phyloP scores from a whole-genome alignment of 2,888 invertebrate genomes.

The Pelosia muscerda region DNA sequence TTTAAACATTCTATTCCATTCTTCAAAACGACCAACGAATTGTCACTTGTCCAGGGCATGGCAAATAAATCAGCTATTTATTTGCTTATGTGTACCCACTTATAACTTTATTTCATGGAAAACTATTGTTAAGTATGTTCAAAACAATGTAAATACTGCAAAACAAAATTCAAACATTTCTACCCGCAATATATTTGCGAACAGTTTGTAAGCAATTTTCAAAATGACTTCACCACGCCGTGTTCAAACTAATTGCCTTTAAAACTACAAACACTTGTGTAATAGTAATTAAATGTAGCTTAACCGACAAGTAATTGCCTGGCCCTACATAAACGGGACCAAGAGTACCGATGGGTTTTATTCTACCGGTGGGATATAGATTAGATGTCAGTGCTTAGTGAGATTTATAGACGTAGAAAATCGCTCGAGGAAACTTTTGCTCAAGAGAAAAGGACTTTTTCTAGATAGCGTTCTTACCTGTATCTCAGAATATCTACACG shows the following conservation, averaged over 20 bases:
- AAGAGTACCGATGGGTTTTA: conserved; percentile 52
- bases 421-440: conserved; percentile 40
- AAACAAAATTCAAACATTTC: conserved; percentile 7
- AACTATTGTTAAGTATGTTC: neutral
- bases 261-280: conserved; percentile 59
- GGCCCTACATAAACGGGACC: conserved; percentile 54
- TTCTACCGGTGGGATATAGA: conserved; percentile 61
- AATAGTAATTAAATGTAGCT: conserved; percentile 64
- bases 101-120: neutral
- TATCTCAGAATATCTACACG: neutral
- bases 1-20: no score
- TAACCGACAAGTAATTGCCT: conserved; percentile 62
- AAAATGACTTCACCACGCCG: conserved; percentile 32
- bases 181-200: conserved; percentile 16
- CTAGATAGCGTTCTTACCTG: conserved; percentile 6
- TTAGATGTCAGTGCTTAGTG: conserved; percentile 63
- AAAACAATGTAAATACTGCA: neutral
- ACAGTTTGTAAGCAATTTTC: conserved; percentile 31
- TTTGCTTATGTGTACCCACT: neutral
- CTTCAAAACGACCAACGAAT: no score
- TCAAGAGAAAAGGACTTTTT: conserved; percentile 31
- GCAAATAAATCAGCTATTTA: neutral
- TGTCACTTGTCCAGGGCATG: no score
- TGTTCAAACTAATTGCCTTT: conserved; percentile 52
- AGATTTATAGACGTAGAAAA: conserved; percentile 68